Base-by-base conservation (phyloP, 2,113 vertebrate species). In the Odocoileus virginianus region DNA sequence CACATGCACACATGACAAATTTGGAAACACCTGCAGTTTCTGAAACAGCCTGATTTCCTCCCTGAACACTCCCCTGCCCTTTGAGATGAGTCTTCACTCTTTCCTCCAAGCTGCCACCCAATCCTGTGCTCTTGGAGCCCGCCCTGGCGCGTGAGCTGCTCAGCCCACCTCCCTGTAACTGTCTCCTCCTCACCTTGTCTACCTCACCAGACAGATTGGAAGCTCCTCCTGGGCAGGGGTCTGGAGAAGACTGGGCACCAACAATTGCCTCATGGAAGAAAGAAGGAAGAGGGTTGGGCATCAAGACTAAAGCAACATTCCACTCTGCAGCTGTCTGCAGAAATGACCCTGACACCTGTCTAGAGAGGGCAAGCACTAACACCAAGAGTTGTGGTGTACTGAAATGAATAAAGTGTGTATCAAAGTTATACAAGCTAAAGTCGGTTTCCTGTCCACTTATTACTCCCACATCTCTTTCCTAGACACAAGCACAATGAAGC, bases 61-160 rank as follows among this genome's bases (percentile, higher is more conserved):
- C 40, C 47, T 21, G 50, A 67, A 47, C 30, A 27, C 25, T 30
- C 27, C 36, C 23, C 54, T 13, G 19, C 27, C 40, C 7, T 67
- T 79, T 6, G n/a, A 45, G 36, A 30, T 16, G 21, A 61, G 15
- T 57, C 36, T n/a, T 30, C 17, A 11, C 30, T 28, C 57, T 55
- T 40, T 30, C 36, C 10, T 5, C 1, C 16, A 60, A 60, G 36
- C 36, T 16, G 1, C 33, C 14, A 3, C n/a, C 13, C 2, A 7
- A 3, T n/a, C 2, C 58, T 15, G 36, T 4, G 58, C 58, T 47
- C 36, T 15, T 8, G 60, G 58, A 33, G n/a, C 30, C 30, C 2
- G 1, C 60, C 13, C 1, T 58, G 27, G 25, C n/a, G 27, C 1
- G 0, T 71, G 17, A 33, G 7, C 12, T 61, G 16, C 30, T 52